Conservation (phyloP, 1,140 invertebrate genomes). For the Gonatopus flavifemur region DNA sequence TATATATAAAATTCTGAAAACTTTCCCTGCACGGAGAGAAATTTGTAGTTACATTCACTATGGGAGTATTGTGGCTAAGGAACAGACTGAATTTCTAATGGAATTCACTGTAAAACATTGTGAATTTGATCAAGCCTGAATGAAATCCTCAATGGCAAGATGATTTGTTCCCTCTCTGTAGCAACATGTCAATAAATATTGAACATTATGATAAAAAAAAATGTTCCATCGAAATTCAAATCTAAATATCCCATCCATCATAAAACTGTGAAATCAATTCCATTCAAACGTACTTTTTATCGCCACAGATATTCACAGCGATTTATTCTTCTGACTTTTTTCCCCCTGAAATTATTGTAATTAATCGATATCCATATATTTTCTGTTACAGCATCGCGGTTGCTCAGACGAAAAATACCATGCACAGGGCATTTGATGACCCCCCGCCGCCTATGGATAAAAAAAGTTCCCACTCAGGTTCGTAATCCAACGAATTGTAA, state of each 20-base stretch:
- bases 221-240: background rate
- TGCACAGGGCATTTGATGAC: conserved; percentile 75
- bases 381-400: conserved; percentile 65
- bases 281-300: background rate
- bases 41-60: too few species aligned
- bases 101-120: too few species aligned
- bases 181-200: too few species aligned
- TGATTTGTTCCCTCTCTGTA: too few species aligned
- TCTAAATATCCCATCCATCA: conserved; percentile 1
- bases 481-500: conserved; percentile 17
- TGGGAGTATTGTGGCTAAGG: too few species aligned
- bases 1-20: too few species aligned
- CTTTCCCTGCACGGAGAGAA: too few species aligned
- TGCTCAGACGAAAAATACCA: conserved; percentile 72
- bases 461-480: conserved; percentile 71
- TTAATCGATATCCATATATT: conserved; percentile 8
- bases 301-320: background rate
- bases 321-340: background rate
- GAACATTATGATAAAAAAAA: too few species aligned
- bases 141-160: too few species aligned
- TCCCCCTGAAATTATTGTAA: background rate
- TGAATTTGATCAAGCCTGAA: too few species aligned
- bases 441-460: conserved; percentile 72
- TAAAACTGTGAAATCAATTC: conserved; percentile 11
- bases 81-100: too few species aligned